Conservation (phyloP, 2,113 vertebrate species). For the Mungos mungo region DNA sequence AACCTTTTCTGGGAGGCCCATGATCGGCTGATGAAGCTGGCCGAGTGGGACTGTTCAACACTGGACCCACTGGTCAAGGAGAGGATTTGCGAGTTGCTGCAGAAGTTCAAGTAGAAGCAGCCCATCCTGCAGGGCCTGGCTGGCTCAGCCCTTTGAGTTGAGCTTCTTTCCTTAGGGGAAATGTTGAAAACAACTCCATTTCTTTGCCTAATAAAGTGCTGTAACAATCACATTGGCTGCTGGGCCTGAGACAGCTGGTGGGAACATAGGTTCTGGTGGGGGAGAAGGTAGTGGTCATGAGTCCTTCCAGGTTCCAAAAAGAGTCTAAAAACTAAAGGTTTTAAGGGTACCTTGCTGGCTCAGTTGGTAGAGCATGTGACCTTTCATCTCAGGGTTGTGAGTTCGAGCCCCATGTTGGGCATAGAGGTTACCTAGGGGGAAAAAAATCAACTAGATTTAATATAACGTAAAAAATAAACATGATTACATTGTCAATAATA, state of each 20-base stretch:
- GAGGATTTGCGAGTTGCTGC: slow-evolving; percentile 13
- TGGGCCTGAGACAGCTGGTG: not conserved
- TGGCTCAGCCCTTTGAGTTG: not conserved
- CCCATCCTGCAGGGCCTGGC: too few relatives aligned
- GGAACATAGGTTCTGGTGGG: not conserved
- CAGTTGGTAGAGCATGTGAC: not conserved
- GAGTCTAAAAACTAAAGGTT: not conserved
- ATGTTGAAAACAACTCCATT: not conserved
- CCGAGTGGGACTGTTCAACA: slow-evolving; percentile 75
- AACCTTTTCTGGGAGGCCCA: slow-evolving; percentile 86
- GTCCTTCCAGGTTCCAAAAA: not conserved
- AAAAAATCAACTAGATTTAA: not conserved
- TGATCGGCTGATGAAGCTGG: slow-evolving; percentile 73
- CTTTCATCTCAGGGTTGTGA: not conserved
- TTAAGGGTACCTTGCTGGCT: not conserved
- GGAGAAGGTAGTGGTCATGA: not conserved
- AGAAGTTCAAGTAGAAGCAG: slow-evolving; percentile 39
- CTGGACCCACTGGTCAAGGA: slow-evolving; percentile 79
- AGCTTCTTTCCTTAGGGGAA: not conserved
- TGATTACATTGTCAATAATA: not conserved
- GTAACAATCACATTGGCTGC: not conserved
- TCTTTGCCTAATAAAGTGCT: slow-evolving; percentile 57
- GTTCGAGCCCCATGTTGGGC: not conserved
- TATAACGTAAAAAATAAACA: not conserved
- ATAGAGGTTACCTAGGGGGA: not conserved